These are phyloP conservation scores for Ischnura elegans DNA, from an alignment of 2,888 invertebrate species.

Conservation along the genomic window DNA sequence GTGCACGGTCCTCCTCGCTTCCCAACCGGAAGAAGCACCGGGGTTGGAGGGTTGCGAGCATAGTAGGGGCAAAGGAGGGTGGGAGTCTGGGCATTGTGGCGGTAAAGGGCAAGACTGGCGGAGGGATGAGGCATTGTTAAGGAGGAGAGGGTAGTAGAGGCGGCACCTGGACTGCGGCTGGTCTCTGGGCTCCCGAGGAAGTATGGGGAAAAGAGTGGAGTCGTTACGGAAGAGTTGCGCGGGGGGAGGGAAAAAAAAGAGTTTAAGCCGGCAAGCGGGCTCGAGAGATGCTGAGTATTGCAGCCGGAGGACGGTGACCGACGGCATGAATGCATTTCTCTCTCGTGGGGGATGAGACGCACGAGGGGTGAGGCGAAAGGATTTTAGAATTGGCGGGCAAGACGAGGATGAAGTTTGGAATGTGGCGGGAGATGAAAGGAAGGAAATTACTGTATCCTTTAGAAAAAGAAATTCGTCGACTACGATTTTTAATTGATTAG, in stretches of 20 bases:
- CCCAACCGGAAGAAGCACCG: neutral
- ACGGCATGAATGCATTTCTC: slow-evolving; percentile 35
- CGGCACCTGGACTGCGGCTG: neutral
- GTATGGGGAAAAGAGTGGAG: neutral
- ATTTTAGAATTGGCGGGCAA: neutral
- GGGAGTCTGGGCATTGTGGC: neutral
- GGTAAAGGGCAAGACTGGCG: neutral
- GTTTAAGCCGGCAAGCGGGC: neutral
- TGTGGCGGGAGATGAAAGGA: neutral
- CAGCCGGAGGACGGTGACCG: neutral
- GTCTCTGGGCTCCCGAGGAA: neutral
- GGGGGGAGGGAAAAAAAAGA: neutral
- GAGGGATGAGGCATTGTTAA: neutral
- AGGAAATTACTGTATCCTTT: neutral
- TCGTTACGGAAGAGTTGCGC: neutral
- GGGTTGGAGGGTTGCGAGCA: neutral
- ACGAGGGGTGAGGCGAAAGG: neutral
- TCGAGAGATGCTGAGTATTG: neutral
- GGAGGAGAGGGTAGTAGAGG: neutral
- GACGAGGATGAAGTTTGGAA: neutral
- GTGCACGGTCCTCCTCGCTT: slow-evolving; percentile 24
- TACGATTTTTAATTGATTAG: too few species aligned
- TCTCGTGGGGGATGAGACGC: neutral
- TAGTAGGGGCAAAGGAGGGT: neutral
- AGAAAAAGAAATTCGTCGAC: neutral